phyloP scores from a whole-genome alignment of 1,140 invertebrate genomes.

The Whitmania pigra region DNA sequence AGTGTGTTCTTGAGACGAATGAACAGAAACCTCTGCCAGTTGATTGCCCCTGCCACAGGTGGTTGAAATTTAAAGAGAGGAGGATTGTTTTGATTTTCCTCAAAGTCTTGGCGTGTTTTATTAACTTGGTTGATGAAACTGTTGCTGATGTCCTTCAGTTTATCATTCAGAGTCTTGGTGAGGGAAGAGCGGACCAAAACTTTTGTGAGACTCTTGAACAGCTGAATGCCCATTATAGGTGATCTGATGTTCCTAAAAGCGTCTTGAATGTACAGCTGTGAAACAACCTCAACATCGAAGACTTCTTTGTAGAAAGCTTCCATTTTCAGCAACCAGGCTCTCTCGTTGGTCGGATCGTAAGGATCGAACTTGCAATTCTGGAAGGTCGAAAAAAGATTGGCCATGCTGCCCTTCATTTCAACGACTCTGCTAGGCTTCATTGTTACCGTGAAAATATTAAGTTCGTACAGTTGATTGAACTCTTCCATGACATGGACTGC shows the following conservation, averaged over 20 bases:
- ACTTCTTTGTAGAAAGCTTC: slow-evolving; percentile 61
- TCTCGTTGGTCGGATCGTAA: slow-evolving; percentile 58
- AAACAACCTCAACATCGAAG: slow-evolving; percentile 58
- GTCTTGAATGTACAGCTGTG: slow-evolving; percentile 67
- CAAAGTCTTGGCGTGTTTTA: slow-evolving; percentile 41
- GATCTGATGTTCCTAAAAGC: slow-evolving; percentile 65
- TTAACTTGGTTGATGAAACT: slow-evolving; percentile 67
- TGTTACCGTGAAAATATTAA: slow-evolving; percentile 67
- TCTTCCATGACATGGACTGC: slow-evolving; percentile 51
- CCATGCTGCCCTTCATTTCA: slow-evolving; percentile 56
- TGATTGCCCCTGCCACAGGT: slow-evolving; percentile 64
- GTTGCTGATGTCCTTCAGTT: slow-evolving; percentile 68
- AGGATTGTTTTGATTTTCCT: slow-evolving; percentile 55
- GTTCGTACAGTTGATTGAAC: slow-evolving; percentile 28
- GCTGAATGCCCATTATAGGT: slow-evolving; percentile 62
- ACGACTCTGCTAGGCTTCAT: slow-evolving; percentile 64
- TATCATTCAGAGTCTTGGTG: slow-evolving; percentile 56
- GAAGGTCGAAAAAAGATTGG: slow-evolving; percentile 50
- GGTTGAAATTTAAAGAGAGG: slow-evolving; percentile 63
- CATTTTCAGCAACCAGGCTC: slow-evolving; percentile 69
- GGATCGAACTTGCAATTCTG: slow-evolving; percentile 53
- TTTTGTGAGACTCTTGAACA: slow-evolving; percentile 64
- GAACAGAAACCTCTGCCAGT: slow-evolving; percentile 64
- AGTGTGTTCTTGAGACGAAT: slow-evolving; percentile 63
- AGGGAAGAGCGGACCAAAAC: slow-evolving; percentile 61